Evolutionary conservation across 1,140 invertebrate genomes (phyloP), one percentile per base, ranked within the genome.

Genomic region (Euwallacea fornicatus): DNA sequence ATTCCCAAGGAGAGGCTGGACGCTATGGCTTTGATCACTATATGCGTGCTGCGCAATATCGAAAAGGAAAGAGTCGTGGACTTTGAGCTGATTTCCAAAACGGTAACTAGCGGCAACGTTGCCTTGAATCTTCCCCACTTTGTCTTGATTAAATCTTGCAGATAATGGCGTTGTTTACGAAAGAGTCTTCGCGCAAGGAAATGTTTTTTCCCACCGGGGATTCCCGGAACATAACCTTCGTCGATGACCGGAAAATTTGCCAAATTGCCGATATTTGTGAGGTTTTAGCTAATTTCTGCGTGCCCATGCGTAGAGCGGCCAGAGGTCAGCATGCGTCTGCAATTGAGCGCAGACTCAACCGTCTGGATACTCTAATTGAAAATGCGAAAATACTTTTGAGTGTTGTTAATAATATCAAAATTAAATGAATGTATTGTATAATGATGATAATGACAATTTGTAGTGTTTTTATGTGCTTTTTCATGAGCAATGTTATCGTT

Each of bases 11-110:
- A 41, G 54, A 59, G 64, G 69, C 43, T 73, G 50, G 46, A 70
- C n/a, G 61, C 43, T n/a, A 73, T 73, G 71, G 61, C 65, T 21
- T 69, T 73, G 46, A 43, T 73, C 11, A 42, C 66, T 10, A 68
- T 60, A 44, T 69, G 65, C 42, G 60, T 73, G 1, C 42, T 73
- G 15, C 11, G 66, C 3, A 73, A 73, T 13, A 8, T 42, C 21
- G 59, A 73, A 42, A 7, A 11, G 41, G 10, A 55, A 13, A 41
- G 11, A 33, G 42, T 42, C 21, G 13, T 64, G 42, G 65, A 68
- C 64, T 44, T 64, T 42, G 65, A 69, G 6, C 66, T 73, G 3
- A 73, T 73, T n/a, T 59, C 59, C 1, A 56, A 69, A 56, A 64
- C 64, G 13, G 65, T 72, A 67, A 71, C 16, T 61, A 58, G 9